These are phyloP conservation scores for Cryptus viduatorius DNA, from an alignment of 2,888 invertebrate species.

Conservation along the genomic window DNA sequence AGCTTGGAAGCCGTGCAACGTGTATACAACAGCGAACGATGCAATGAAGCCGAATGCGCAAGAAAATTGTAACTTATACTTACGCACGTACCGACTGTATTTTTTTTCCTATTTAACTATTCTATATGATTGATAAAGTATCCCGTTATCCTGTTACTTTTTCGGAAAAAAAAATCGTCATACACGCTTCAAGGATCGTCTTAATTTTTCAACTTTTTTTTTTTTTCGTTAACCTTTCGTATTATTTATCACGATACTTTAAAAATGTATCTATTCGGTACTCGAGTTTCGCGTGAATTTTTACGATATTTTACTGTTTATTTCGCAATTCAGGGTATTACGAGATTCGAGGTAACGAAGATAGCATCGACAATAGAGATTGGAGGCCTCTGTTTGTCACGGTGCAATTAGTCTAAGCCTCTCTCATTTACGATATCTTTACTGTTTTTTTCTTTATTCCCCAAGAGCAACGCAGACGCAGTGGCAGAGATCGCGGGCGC, in stretches of 20 bases:
- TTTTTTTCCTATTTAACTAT: neutral
- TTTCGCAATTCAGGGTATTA: conserved; percentile 9
- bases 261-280: neutral
- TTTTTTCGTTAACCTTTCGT: too few relatives aligned
- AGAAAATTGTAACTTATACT: neutral
- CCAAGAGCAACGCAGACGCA: conserved; percentile 19
- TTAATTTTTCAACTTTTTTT: too few relatives aligned
- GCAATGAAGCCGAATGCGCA: conserved; percentile 18
- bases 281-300: neutral
- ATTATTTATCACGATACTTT: neutral
- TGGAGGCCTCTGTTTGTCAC: conserved; percentile 47
- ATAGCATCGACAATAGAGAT: conserved; percentile 28
- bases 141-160: neutral
- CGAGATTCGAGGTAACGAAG: conserved; percentile 7
- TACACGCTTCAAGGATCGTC: too few relatives aligned
- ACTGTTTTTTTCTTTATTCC: conserved; percentile 17
- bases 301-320: neutral
- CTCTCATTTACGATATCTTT: conserved; percentile 39
- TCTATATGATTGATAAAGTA: neutral
- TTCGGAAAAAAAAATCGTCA: neutral
- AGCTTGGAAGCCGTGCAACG: conserved; percentile 39
- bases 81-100: neutral
- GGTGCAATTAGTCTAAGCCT: conserved; percentile 50
- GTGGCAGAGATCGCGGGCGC: conserved; percentile 26
- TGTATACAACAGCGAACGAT: conserved; percentile 34